These are phyloP conservation scores for Scaptodrosophila latifasciaeformis DNA, from an alignment of 2,888 invertebrate species.

Conservation along the genomic window DNA sequence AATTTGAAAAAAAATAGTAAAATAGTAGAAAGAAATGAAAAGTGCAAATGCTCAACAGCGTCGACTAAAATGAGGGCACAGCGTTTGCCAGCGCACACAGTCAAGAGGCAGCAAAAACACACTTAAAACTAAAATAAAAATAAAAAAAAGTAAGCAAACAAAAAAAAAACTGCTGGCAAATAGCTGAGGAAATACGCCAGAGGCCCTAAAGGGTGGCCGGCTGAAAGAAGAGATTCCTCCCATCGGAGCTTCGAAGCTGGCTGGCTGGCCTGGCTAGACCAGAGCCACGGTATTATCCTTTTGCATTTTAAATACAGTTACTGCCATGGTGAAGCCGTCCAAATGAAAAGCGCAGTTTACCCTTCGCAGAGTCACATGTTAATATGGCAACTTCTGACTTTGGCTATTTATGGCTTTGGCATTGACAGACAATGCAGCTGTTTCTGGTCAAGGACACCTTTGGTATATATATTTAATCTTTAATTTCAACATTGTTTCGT, in stretches of 20 bases:
- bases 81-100: not conserved
- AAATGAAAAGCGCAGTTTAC: not conserved
- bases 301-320: constrained; percentile 28
- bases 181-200: too few relatives aligned
- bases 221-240: too few relatives aligned
- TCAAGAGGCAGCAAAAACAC: constrained; percentile 7
- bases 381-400: not conserved
- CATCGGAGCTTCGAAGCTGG: not conserved
- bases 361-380: not conserved
- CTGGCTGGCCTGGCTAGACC: not conserved
- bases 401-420: not conserved
- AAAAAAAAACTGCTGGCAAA: too few relatives aligned
- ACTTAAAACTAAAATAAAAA: constrained; percentile 5
- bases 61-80: constrained; percentile 3
- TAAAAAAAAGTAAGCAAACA: not conserved
- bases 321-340: not conserved
- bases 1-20: not conserved
- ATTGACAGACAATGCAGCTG: constrained; percentile 6
- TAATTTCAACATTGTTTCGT: constrained; percentile 2
- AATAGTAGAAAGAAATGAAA: constrained; percentile 8
- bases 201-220: too few relatives aligned
- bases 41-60: constrained; percentile 7
- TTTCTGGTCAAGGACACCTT: constrained; percentile 36
- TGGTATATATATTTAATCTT: constrained; percentile 11
- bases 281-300: constrained; percentile 31